phyloP scores from a whole-genome alignment of 2,797 vertebrate species.

The Limnodromus scolopaceus region DNA sequence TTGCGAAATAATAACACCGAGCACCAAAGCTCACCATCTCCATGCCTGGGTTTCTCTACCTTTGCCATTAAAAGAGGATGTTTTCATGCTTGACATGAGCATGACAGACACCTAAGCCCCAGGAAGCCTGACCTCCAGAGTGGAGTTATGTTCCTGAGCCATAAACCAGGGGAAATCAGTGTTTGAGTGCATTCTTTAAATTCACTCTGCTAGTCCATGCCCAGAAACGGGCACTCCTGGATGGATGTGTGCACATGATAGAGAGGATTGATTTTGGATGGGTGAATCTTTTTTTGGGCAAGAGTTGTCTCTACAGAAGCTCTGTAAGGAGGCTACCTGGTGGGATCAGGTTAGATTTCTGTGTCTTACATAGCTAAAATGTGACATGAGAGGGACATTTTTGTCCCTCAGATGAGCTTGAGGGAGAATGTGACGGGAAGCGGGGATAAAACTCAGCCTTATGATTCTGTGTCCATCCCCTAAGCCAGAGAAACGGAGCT shows the following conservation, averaged over 20 bases:
- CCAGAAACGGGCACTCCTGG: not conserved
- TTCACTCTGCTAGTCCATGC: rapidly evolving
- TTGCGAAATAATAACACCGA: not conserved
- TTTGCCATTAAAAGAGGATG: not conserved
- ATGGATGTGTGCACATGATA: not conserved
- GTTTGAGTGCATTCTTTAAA: not conserved
- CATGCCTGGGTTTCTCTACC: not conserved
- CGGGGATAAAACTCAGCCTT: not conserved
- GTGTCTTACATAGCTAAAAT: not conserved
- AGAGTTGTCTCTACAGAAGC: not conserved
- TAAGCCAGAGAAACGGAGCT: not conserved
- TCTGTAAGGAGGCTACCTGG: not conserved
- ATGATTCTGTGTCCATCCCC: not conserved
- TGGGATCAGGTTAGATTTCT: not conserved
- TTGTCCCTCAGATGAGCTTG: not conserved
- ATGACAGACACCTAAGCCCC: not conserved
- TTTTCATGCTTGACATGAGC: not conserved
- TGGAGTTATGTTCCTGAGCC: not conserved
- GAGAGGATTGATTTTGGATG: not conserved
- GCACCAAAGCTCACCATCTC: not conserved
- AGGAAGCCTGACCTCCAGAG: not conserved
- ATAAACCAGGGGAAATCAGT: not conserved
- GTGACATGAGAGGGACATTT: not conserved
- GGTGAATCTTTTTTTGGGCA: not conserved
- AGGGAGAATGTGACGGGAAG: not conserved